Conservation (phyloP, 2,113 vertebrate genomes). For the Plecotus auritus region DNA sequence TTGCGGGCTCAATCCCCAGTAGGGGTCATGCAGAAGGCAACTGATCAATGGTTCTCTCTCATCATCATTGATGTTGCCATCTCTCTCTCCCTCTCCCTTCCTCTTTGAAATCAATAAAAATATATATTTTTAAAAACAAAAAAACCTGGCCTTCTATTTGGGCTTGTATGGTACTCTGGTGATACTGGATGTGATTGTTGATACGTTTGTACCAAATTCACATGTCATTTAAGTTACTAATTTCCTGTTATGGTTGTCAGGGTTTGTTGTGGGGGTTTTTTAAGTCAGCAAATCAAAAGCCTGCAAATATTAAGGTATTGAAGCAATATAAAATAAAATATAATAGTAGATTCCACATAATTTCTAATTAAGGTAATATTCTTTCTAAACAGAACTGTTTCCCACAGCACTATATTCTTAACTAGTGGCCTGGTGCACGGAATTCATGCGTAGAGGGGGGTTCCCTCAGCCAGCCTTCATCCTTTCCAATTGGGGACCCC, state of each 20-base stretch:
- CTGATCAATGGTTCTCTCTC: too few species aligned
- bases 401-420: background rate
- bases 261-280: too few species aligned
- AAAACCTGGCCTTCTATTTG: background rate
- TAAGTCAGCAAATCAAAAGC: background rate
- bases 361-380: background rate
- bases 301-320: background rate
- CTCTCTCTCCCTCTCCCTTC: too few species aligned
- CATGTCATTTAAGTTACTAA: background rate
- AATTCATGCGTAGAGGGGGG: too few species aligned
- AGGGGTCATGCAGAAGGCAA: too few species aligned
- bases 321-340: background rate
- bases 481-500: too few species aligned
- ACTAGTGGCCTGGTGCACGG: too few species aligned
- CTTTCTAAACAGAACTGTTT: background rate
- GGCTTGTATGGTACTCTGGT: background rate
- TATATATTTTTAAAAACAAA: background rate
- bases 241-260: background rate
- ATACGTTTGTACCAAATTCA: background rate
- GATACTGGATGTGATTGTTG: background rate
- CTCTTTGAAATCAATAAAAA: too few species aligned
- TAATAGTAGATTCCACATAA: background rate
- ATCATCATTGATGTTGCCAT: too few species aligned
- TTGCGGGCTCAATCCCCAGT: too few species aligned
- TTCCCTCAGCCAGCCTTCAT: too few species aligned